Evolutionary conservation across 2,113 vertebrate species (phyloP).

Genomic region (Oceanodroma tethys): DNA sequence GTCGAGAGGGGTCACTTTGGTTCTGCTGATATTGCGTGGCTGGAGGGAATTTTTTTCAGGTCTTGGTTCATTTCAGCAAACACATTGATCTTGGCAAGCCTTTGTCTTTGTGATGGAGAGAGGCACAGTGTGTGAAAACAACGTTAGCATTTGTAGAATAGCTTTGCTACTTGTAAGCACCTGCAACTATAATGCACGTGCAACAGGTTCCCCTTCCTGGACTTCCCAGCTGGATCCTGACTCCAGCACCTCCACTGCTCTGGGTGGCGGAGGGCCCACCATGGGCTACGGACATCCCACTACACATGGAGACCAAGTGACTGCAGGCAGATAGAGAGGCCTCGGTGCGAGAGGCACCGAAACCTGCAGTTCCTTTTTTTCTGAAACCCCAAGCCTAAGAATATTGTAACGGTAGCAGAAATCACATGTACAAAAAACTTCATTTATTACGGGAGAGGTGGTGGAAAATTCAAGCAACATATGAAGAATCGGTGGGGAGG

Average conservation of each 20-base stretch:
- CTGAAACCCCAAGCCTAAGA: not conserved
- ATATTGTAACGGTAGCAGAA: not conserved
- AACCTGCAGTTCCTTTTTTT: not conserved
- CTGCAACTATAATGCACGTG: accelerated
- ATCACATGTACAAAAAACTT: not conserved
- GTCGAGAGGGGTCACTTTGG: not conserved
- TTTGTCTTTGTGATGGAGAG: not conserved
- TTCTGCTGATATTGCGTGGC: not conserved
- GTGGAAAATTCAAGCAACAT: not conserved
- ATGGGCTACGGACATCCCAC: not conserved
- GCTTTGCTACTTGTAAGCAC: not conserved
- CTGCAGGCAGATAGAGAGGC: not conserved
- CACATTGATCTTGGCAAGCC: not conserved
- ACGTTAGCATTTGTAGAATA: not conserved
- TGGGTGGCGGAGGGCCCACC: not conserved
- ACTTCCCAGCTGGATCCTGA: not conserved
- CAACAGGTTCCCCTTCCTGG: not conserved
- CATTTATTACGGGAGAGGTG: not conserved
- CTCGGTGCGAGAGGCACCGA: not conserved
- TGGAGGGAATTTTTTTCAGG: not conserved
- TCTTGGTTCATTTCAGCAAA: not conserved
- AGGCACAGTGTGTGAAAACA: not conserved
- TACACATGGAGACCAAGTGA: not conserved
- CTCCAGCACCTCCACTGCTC: not conserved
- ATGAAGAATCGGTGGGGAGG: not conserved